A percentile compares a stretch with the other conserved stretches of the same genome.
Conservation (phyloP, 2,797 vertebrate species). For the Eutrigla gurnardus region DNA sequence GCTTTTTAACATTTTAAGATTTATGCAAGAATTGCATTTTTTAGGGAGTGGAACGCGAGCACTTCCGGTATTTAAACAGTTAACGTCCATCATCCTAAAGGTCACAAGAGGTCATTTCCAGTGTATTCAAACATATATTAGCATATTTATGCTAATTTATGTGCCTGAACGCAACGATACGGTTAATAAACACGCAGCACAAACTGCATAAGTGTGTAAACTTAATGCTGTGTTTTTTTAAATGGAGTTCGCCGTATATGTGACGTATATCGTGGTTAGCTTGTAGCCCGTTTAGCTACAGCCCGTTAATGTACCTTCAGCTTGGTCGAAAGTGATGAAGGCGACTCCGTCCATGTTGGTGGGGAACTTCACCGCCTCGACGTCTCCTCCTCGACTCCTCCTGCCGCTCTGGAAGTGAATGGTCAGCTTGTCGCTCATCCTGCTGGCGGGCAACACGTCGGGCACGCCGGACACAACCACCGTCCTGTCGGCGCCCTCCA, state of each 20-base stretch:
- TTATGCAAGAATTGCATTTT: too few relatives aligned
- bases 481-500: constrained; percentile 10
- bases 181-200: background rate
- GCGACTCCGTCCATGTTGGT: constrained; percentile 63
- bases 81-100: too few relatives aligned
- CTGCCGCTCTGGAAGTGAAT: constrained; percentile 70
- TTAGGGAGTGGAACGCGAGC: too few relatives aligned
- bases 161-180: background rate
- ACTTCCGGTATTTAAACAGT: too few relatives aligned
- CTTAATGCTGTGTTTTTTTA: fast-evolving
- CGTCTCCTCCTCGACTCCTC: constrained; percentile 72
- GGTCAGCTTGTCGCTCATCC: constrained; percentile 64
- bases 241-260: background rate
- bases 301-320: constrained; percentile 57
- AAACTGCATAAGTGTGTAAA: background rate
- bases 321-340: constrained; percentile 68
- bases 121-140: too few relatives aligned
- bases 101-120: too few relatives aligned
- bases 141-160: background rate
- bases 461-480: constrained; percentile 73
- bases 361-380: constrained; percentile 57
- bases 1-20: too few relatives aligned
- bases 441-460: constrained; percentile 19
- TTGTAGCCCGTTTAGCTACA: background rate
- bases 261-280: background rate